These are phyloP conservation scores for Zygaena filipendulae DNA, from an alignment of 2,888 invertebrate species.

Conservation along the genomic window DNA sequence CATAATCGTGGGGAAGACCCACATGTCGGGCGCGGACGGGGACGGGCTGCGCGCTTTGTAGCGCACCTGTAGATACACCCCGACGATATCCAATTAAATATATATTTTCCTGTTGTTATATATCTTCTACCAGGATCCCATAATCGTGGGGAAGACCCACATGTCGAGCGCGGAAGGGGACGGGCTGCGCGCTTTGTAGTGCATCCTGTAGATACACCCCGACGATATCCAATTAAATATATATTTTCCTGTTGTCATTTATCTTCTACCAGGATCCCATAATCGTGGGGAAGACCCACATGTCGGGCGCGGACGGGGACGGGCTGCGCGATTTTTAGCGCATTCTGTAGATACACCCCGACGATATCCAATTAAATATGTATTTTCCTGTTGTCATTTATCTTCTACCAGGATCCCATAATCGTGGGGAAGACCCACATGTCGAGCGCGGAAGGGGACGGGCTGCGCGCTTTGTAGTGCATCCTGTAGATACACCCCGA, in stretches of 20 bases:
- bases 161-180: conserved; percentile 53
- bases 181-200: conserved; percentile 52
- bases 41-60: conserved; percentile 54
- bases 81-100: too few species aligned
- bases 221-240: too few species aligned
- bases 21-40: conserved; percentile 50
- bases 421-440: conserved; percentile 45
- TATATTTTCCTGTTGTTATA: too few species aligned
- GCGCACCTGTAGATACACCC: too few species aligned
- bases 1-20: conserved; percentile 41
- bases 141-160: conserved; percentile 44
- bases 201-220: too few species aligned
- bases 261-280: conserved; percentile 59
- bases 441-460: conserved; percentile 53
- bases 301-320: conserved; percentile 53
- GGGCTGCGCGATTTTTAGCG: conserved; percentile 55
- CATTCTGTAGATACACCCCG: too few species aligned
- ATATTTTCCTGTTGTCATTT: too few species aligned
- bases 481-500: too few species aligned
- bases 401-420: conserved; percentile 56
- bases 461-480: conserved; percentile 52
- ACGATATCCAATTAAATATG: too few species aligned
- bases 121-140: too few species aligned
- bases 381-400: too few species aligned
- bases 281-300: conserved; percentile 42